These are phyloP conservation scores for Piaya cayana DNA, from an alignment of 2,113 vertebrate species.

Conservation along the genomic window DNA sequence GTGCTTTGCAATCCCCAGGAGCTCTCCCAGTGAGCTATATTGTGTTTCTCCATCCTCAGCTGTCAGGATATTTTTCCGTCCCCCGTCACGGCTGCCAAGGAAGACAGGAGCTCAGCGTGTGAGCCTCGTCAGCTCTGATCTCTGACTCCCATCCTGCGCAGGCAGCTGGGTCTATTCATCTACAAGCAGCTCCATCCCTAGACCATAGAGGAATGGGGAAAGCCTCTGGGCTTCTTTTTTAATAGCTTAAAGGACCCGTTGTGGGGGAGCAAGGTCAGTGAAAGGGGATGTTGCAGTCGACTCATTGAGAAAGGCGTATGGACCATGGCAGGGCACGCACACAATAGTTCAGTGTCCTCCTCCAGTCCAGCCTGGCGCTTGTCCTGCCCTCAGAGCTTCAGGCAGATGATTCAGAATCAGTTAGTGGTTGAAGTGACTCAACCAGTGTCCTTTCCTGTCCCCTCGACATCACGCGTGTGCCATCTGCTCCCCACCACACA, in stretches of 20 bases:
- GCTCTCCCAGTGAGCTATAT: neutral
- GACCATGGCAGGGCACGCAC: neutral
- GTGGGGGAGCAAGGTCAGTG: slow-evolving; percentile 24
- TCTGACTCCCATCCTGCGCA: neutral
- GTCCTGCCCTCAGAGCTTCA: slow-evolving; percentile 31
- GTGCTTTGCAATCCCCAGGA: neutral
- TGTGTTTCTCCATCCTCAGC: neutral
- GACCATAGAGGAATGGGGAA: neutral
- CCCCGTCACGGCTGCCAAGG: fast-evolving
- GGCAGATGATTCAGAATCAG: neutral
- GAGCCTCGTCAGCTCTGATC: neutral
- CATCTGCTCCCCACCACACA: slow-evolving; percentile 18
- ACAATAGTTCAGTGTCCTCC: slow-evolving; percentile 61
- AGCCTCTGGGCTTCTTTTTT: neutral
- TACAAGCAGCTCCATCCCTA: neutral
- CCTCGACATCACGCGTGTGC: neutral
- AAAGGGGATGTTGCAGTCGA: neutral
- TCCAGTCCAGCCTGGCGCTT: neutral
- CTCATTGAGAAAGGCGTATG: neutral
- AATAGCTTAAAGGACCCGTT: slow-evolving; percentile 15
- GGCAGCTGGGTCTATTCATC: slow-evolving; percentile 45
- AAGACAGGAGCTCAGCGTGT: neutral
- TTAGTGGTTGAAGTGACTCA: slow-evolving; percentile 55
- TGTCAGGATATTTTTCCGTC: neutral
- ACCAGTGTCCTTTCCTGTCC: neutral